Base-by-base conservation (phyloP, 1,140 invertebrate species). In the Hypothenemus hampei region DNA sequence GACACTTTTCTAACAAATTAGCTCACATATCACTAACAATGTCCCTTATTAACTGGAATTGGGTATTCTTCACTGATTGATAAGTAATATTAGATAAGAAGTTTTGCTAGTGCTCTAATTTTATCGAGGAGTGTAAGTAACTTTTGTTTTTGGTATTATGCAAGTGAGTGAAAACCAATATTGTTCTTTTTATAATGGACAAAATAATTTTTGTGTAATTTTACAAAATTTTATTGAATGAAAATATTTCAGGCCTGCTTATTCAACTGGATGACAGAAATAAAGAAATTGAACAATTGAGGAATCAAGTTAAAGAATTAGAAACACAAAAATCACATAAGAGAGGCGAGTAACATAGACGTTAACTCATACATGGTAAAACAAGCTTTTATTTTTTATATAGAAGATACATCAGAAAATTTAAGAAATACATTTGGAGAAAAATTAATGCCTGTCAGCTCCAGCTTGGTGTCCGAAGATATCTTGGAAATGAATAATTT, bases 361-460 rank as follows among this genome's bases (percentile, higher is more conserved):
- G 1, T 6, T 37, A 16, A 13, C 15, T 36, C 10, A 2, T 15
- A 24, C 8, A 2, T n/a, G 8, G 3, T 24, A 44, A 21, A 44
- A 23, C 8, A 13, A 11, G 22, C 41, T 8, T 22, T 41, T 13
- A 1, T 24, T 7, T 44, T 19, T 18, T 11, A 40, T 8, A n/a
- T 71, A 19, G 67, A 68, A 62, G 63, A 69, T 7, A 62, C 7
- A 2, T 15, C 13, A 15, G 15, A 15, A 41, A 41, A 3, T 4
- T 21, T 65, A 5, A 69, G 69, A 4, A 71, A 74, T 56, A 73
- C 73, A 1, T 67, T 64, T 6, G 70, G 64, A 10, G 68, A 64
- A 11, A 69, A 65, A 18, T 72, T 71, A 7, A 71, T 70, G 1
- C 73, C 68, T 59, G 64, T 73, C 2, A 71, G 68, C 49, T 73